Base-by-base conservation (phyloP, 2,113 vertebrate genomes). In the Brachypteracias leptosomus region DNA sequence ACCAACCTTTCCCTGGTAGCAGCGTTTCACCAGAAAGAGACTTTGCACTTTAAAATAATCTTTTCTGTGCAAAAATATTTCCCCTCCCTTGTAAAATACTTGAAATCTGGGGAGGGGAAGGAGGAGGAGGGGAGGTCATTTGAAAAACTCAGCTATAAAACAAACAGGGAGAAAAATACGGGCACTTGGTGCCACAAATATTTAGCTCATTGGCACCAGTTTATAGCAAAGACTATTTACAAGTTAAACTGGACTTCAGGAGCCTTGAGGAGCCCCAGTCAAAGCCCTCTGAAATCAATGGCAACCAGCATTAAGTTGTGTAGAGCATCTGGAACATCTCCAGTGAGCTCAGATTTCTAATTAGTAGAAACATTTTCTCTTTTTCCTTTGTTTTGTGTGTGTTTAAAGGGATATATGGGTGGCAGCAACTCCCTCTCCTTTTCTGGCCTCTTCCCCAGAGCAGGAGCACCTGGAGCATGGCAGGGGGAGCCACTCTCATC, bases 121-220 rank as follows among this genome's bases (percentile, higher is more conserved):
- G 47, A 80, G 22, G 38, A 44, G 13, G 35, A 46, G 13, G 59
- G n/a, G 19, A 65, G 24, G 24, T 26, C 0, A 0, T 35, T 55
- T 10, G 24, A 75, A 88, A 61, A 55, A 21, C n/a, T n/a, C 1
- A 0, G 31, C 7, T 66, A 47, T 29, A 83, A 84, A 93, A 89
- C 4, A 33, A 33, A 35, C 0, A 1, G 20, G n/a, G 22, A 28
- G 31, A 11, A 67, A 76, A 62, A 55, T 6, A 67, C 0, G 0
- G 31, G 58, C 51, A 66, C 9, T 17, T 9, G 19, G 36, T 51
- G 61, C 42, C 68, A 52, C 42, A 82, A 59, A n/a, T 51, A n/a
- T 5, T 82, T 38, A 90, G 49, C 2, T 26, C 3, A 0, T 16
- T 62, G 40, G 75, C 78, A 88, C 35, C 77, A 58, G 19, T 62